phyloP scores from a whole-genome alignment of 2,113 vertebrate species.

The Thymallus thymallus region DNA sequence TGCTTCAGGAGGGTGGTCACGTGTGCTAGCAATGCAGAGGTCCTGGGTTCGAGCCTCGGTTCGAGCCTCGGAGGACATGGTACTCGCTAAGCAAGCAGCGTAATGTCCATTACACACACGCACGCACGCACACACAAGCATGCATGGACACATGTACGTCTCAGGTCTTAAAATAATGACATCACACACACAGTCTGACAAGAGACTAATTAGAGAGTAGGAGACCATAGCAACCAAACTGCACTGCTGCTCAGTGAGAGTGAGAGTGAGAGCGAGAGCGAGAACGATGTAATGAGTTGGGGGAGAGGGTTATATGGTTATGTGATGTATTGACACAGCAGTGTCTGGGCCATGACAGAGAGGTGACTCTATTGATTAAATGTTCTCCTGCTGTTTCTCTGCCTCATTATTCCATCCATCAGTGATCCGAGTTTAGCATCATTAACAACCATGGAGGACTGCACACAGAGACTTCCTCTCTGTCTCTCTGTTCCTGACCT shows the following conservation, averaged over 20 bases:
- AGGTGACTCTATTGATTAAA: no score
- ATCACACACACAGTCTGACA: slow-evolving; percentile 7
- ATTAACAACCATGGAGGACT: neutral
- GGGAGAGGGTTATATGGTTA: slow-evolving; percentile 21
- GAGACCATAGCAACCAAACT: slow-evolving; percentile 11
- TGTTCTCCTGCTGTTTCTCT: neutral
- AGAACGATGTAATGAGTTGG: slow-evolving; percentile 15
- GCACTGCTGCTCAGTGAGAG: slow-evolving; percentile 2
- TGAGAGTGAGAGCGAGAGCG: slow-evolving; percentile 9
- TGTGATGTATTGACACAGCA: neutral
- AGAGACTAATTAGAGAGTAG: neutral
- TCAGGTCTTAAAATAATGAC: neutral
- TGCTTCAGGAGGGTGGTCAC: no score
- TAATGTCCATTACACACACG: no score
- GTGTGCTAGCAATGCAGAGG: no score
- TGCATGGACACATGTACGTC: neutral
- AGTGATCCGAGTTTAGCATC: no score
- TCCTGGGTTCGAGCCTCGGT: no score
- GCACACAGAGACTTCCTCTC: no score
- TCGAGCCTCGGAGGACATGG: no score
- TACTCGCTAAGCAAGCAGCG: no score
- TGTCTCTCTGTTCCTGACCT: no score
- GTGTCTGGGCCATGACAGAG: no score
- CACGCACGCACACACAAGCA: no score
- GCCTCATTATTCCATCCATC: neutral